Conservation (phyloP, 1,140 invertebrate genomes). For the Marisa cornuarietis region DNA sequence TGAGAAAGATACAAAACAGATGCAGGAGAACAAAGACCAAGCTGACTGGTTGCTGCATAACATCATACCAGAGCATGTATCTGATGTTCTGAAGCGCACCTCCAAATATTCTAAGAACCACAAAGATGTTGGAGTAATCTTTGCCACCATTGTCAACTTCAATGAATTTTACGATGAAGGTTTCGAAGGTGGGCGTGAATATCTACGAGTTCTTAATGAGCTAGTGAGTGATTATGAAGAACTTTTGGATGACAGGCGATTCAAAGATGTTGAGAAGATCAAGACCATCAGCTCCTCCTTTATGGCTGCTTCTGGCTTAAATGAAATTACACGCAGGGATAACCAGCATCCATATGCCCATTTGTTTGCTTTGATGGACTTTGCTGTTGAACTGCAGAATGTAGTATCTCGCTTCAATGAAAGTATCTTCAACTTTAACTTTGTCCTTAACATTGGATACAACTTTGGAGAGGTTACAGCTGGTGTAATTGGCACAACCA, state of each 20-base stretch:
- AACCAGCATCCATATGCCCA: slow-evolving; percentile 79
- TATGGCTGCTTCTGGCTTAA: slow-evolving; percentile 96
- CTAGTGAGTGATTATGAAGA: slow-evolving; percentile 95
- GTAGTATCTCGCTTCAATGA: slow-evolving; percentile 86
- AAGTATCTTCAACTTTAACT: slow-evolving; percentile 86
- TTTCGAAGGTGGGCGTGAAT: slow-evolving; percentile 86
- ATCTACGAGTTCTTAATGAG: slow-evolving; percentile 92
- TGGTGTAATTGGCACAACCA: slow-evolving; percentile 95
- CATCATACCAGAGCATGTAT: slow-evolving; percentile 94
- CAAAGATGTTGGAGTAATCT: slow-evolving; percentile 90
- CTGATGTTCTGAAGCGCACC: slow-evolving; percentile 89
- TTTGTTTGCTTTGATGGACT: slow-evolving; percentile 89
- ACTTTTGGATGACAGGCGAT: slow-evolving; percentile 82
- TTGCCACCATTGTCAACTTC: slow-evolving; percentile 95
- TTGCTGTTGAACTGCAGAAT: slow-evolving; percentile 85
- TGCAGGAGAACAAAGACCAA: slow-evolving; percentile 80
- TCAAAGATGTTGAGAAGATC: slow-evolving; percentile 93
- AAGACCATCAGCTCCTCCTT: slow-evolving; percentile 98
- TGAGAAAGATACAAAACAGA: slow-evolving; percentile 52
- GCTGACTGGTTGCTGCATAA: slow-evolving; percentile 96
- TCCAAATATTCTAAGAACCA: slow-evolving; percentile 97
- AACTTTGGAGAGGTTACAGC: slow-evolving; percentile 89
- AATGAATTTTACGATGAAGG: slow-evolving; percentile 96
- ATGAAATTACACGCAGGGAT: slow-evolving; percentile 73
- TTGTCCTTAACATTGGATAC: slow-evolving; percentile 81